phyloP scores from a whole-genome alignment of 2,888 invertebrate species.

The Notodonta dromedarius region DNA sequence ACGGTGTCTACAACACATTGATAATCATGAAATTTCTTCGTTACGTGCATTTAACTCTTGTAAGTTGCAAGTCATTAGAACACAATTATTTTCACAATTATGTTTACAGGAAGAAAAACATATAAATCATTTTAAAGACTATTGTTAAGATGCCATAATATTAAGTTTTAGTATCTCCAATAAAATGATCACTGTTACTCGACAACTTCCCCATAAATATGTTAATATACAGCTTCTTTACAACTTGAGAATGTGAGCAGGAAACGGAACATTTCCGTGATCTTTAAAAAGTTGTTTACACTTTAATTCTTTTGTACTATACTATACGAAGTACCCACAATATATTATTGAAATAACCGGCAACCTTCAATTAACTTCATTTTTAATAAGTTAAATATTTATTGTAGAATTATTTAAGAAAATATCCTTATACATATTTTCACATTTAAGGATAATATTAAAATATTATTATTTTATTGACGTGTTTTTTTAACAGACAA shows the following conservation, averaged over 20 bases:
- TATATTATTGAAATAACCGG: not conserved
- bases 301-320: not conserved
- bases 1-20: no score
- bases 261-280: slow-evolving; percentile 39
- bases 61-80: no score
- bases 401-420: no score
- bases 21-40: not conserved
- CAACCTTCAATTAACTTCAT: no score
- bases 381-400: no score
- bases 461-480: no score
- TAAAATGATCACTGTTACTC: slow-evolving; percentile 14
- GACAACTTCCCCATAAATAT: slow-evolving; percentile 16
- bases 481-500: no score
- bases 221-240: not conserved
- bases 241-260: slow-evolving; percentile 10
- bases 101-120: no score
- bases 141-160: not conserved
- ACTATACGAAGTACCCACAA: not conserved
- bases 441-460: no score
- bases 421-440: no score
- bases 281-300: slow-evolving; percentile 27
- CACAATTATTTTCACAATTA: no score
- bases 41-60: not conserved
- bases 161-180: slow-evolving; percentile 11
- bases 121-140: no score